These are phyloP conservation scores for Ceryle rudis DNA, from an alignment of 2,797 vertebrate species.

Conservation along the genomic window DNA sequence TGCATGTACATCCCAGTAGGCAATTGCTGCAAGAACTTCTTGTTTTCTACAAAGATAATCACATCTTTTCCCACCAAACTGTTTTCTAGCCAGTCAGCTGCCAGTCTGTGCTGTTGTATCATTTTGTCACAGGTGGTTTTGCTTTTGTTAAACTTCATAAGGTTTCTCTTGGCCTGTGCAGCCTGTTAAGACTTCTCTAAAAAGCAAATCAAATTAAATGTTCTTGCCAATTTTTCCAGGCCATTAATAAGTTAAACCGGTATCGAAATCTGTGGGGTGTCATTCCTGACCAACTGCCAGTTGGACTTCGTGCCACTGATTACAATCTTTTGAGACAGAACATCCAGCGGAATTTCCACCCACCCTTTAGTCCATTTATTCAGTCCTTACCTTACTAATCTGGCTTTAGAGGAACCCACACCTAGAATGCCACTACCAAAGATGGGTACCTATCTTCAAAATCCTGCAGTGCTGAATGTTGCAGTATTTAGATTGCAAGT, in stretches of 20 bases:
- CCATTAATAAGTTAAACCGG: background rate
- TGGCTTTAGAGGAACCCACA: background rate
- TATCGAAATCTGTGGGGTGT: too few relatives aligned
- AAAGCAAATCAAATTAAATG: background rate
- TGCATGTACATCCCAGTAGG: background rate
- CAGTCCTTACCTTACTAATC: background rate
- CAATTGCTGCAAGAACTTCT: background rate
- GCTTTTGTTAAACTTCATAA: background rate
- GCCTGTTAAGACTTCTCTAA: background rate
- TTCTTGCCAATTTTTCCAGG: background rate
- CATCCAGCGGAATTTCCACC: background rate
- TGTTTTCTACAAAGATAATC: background rate
- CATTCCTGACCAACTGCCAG: background rate
- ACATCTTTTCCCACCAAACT: background rate
- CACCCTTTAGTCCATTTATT: background rate
- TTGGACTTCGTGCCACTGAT: background rate
- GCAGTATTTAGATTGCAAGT: background rate
- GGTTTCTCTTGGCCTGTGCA: background rate
- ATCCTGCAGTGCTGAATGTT: background rate
- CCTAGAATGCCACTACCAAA: background rate
- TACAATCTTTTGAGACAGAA: background rate
- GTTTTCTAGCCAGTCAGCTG: background rate
- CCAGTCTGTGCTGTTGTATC: background rate
- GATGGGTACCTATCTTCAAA: background rate
- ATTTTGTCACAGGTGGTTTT: background rate